Conservation (phyloP, 2,113 vertebrate species). For the Heloderma charlesbogerti region DNA sequence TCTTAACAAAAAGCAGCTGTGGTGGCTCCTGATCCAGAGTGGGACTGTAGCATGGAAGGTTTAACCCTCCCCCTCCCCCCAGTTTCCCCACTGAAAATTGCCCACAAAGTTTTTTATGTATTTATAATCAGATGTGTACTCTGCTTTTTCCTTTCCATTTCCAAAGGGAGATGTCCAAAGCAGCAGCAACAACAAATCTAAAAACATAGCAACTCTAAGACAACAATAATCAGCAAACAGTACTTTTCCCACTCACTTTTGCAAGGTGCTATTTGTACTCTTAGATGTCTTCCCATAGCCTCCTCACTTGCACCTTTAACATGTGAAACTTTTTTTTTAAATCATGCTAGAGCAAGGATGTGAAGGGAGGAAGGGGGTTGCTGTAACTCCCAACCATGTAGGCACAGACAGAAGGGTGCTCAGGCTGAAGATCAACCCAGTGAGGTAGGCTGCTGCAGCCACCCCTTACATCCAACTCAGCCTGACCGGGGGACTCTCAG, state of each 20-base stretch:
- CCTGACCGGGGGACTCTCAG: too few species aligned
- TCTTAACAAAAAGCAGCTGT: neutral
- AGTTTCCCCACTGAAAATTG: neutral
- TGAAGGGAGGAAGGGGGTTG: too few species aligned
- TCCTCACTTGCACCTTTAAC: neutral
- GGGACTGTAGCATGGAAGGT: neutral
- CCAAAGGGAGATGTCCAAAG: neutral
- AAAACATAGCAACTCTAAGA: neutral
- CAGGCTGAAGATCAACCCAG: too few species aligned
- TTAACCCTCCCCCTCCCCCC: neutral
- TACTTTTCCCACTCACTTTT: neutral
- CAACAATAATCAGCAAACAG: neutral
- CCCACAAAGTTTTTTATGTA: neutral
- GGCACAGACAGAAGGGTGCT: too few species aligned
- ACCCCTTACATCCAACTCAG: too few species aligned
- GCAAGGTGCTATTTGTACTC: neutral
- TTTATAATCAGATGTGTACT: neutral
- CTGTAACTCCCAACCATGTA: too few species aligned
- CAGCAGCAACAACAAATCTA: too few species aligned
- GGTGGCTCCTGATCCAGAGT: neutral
- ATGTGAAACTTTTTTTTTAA: neutral
- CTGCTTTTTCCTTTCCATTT: neutral
- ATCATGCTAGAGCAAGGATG: too few species aligned
- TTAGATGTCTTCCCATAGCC: too few species aligned
- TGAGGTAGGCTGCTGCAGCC: too few species aligned